A percentile compares a stretch with the other conserved stretches of the same genome.
These are phyloP conservation scores for Sterna hirundo DNA, from an alignment of 2,113 vertebrate species.

Conservation along the genomic window DNA sequence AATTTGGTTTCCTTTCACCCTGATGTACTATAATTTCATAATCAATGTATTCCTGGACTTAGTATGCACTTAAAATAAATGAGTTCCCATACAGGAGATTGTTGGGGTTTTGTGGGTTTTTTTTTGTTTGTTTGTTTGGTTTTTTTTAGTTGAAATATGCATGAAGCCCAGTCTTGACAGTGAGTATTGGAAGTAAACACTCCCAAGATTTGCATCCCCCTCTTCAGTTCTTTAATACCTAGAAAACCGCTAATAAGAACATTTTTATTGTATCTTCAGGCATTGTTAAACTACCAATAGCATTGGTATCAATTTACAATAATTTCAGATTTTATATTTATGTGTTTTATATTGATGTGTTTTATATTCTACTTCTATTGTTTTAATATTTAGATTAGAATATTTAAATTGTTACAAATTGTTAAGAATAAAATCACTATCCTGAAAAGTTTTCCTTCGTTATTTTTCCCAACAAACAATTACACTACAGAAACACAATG, in stretches of 20 bases:
- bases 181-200: not conserved
- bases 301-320: not conserved
- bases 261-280: not conserved
- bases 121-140: no score
- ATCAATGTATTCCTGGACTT: conserved; percentile 9
- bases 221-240: not conserved
- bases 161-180: not conserved
- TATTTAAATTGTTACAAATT: not conserved
- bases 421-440: not conserved
- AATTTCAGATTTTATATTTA: not conserved
- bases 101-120: no score
- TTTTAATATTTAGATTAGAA: not conserved
- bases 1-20: conserved; percentile 30
- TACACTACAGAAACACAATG: not conserved
- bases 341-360: not conserved
- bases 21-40: conserved; percentile 14
- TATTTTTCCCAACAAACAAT: not conserved
- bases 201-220: not conserved
- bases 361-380: not conserved
- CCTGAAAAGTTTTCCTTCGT: not conserved
- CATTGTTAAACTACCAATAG: not conserved
- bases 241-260: not conserved
- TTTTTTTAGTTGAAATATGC: not conserved
- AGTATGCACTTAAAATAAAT: not conserved
- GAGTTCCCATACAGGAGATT: not conserved